These are phyloP conservation scores for Rotaria socialis DNA, from an alignment of 2,888 invertebrate genomes.

Conservation along the genomic window DNA sequence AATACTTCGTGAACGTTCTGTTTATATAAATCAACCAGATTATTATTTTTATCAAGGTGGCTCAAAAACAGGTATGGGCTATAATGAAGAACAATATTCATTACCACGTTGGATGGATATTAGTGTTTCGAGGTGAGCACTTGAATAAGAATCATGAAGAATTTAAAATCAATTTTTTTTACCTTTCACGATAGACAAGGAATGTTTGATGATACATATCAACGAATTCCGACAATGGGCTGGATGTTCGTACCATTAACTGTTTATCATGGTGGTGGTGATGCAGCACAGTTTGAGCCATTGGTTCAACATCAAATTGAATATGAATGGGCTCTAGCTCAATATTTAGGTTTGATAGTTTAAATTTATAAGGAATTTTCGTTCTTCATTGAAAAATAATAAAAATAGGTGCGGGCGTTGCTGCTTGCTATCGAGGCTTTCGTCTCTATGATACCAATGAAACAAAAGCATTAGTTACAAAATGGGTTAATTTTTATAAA, in stretches of 20 bases:
- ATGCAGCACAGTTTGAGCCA: constrained; percentile 48
- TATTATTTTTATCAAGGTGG: constrained; percentile 49
- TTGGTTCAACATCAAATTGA: constrained; percentile 47
- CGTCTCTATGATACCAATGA: constrained; percentile 48
- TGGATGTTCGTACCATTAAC: constrained; percentile 49
- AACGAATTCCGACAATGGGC: constrained; percentile 48
- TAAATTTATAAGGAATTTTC: neutral
- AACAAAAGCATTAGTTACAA: constrained; percentile 48
- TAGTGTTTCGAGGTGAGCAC: constrained; percentile 41
- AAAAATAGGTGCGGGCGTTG: constrained; percentile 48
- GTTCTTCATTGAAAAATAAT: too few species aligned
- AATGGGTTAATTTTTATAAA: constrained; percentile 49
- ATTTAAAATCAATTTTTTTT: too few species aligned
- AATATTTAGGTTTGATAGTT: constrained; percentile 46
- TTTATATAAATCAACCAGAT: constrained; percentile 50
- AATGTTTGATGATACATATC: constrained; percentile 48
- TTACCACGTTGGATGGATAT: constrained; percentile 49
- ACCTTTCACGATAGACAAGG: constrained; percentile 47
- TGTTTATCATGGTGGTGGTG: constrained; percentile 48
- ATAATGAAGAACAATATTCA: constrained; percentile 49
- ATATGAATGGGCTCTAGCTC: constrained; percentile 49
- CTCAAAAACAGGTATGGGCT: constrained; percentile 49
- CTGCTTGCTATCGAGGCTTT: constrained; percentile 49
- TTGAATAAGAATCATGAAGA: neutral
- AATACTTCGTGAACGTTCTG: constrained; percentile 38